Conservation (phyloP, 2,113 vertebrate species). For the Craseonycteris thonglongyai region DNA sequence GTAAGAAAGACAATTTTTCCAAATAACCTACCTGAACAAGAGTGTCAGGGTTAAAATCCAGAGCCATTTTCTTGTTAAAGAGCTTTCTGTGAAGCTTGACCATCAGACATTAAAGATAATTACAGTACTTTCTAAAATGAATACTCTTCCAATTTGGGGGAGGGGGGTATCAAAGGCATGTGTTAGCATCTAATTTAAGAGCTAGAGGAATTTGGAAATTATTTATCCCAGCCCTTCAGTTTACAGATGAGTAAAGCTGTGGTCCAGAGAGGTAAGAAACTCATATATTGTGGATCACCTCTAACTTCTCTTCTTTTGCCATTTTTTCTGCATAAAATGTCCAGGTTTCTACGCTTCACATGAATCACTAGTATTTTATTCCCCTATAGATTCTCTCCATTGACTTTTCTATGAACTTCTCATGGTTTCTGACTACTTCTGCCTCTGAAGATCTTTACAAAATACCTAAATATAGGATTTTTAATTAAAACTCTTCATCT, state of each 20-base stretch:
- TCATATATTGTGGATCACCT: background rate
- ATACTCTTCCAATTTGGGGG: background rate
- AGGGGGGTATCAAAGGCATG: background rate
- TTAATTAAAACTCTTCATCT: background rate
- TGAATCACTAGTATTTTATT: background rate
- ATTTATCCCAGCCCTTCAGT: background rate
- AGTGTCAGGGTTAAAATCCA: background rate
- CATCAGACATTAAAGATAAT: background rate
- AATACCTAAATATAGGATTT: background rate
- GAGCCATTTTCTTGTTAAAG: background rate
- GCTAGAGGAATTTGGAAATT: background rate
- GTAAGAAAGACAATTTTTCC: background rate
- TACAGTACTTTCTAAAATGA: background rate
- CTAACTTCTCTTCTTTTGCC: background rate
- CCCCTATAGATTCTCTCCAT: background rate
- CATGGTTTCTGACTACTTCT: background rate
- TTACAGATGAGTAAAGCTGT: background rate
- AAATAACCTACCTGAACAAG: background rate
- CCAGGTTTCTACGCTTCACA: background rate
- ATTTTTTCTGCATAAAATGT: constrained; percentile 4
- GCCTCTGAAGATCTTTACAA: background rate
- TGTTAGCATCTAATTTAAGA: background rate
- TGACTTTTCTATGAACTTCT: background rate
- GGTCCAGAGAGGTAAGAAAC: background rate
- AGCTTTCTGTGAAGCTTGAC: background rate